Evolutionary conservation across 2,797 vertebrate genomes (phyloP).

Genomic region (Crypturellus tataupa): DNA sequence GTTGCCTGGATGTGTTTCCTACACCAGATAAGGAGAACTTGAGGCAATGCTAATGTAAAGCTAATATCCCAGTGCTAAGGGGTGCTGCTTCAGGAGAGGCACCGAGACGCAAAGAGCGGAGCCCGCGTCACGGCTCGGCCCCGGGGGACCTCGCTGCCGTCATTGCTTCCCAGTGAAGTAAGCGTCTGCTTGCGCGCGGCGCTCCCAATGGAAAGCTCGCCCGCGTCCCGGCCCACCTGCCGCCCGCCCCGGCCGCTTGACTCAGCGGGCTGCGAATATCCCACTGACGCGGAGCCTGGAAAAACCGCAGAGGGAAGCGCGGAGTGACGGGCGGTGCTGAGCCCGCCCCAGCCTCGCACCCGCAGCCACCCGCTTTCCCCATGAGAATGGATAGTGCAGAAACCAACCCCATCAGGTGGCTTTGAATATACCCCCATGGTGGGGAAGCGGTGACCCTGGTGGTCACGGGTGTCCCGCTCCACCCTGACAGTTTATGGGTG

Average conservation of each 20-base stretch:
- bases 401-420: neutral
- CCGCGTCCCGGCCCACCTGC: slow-evolving; percentile 38
- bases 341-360: neutral
- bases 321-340: neutral
- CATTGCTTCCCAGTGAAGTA: slow-evolving; percentile 57
- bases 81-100: neutral
- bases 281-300: neutral
- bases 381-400: neutral
- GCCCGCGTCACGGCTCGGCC: fast-evolving
- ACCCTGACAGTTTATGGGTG: neutral
- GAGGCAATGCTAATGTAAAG: neutral
- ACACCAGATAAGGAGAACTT: neutral
- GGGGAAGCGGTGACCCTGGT: neutral
- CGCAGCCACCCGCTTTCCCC: neutral
- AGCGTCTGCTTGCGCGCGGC: neutral
- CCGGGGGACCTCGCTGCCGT: neutral
- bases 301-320: neutral
- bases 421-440: neutral
- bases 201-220: neutral
- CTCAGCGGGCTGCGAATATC: slow-evolving; percentile 58
- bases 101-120: too few relatives aligned
- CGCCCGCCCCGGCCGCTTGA: neutral
- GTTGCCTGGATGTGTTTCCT: neutral
- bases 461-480: neutral
- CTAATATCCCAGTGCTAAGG: neutral